Evolutionary conservation across 2,888 invertebrate genomes (phyloP).

Genomic region (Neocrepidodera transversa): DNA sequence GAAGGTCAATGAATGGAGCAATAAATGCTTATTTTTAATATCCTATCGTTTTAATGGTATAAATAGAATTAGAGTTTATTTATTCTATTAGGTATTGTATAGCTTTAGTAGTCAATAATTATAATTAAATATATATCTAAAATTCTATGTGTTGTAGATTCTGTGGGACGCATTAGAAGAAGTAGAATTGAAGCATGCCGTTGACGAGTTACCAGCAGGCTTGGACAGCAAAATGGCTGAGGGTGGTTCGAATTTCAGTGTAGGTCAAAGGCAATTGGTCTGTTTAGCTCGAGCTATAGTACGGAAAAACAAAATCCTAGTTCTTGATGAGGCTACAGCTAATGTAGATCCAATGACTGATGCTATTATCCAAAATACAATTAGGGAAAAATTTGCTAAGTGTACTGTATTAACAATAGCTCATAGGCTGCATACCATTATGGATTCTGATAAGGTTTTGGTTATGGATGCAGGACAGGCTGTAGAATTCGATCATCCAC

Average conservation of each 20-base stretch:
- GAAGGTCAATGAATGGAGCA: too few species aligned
- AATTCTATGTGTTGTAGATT: conserved; percentile 47
- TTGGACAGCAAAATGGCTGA: conserved; percentile 77
- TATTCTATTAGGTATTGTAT: neutral
- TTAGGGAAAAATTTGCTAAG: conserved; percentile 73
- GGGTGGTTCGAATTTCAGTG: conserved; percentile 63
- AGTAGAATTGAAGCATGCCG: conserved; percentile 73
- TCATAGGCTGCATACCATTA: conserved; percentile 83
- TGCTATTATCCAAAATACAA: conserved; percentile 77
- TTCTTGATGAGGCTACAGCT: conserved; percentile 77
- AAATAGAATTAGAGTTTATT: neutral
- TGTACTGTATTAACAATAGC: conserved; percentile 87
- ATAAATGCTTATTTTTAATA: too few species aligned
- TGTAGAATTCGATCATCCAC: conserved; percentile 80
- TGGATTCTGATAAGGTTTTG: conserved; percentile 83
- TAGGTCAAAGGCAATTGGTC: conserved; percentile 70
- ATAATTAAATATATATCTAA: neutral
- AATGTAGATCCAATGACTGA: conserved; percentile 83
- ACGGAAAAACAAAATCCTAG: conserved; percentile 58
- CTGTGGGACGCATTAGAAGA: conserved; percentile 86
- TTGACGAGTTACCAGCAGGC: conserved; percentile 61
- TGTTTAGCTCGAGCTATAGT: conserved; percentile 71
- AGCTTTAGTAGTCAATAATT: neutral
- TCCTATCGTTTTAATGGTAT: neutral
- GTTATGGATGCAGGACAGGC: conserved; percentile 80